These are phyloP conservation scores for Metacarcinus magister DNA, from an alignment of 2,888 invertebrate species.

Conservation along the genomic window DNA sequence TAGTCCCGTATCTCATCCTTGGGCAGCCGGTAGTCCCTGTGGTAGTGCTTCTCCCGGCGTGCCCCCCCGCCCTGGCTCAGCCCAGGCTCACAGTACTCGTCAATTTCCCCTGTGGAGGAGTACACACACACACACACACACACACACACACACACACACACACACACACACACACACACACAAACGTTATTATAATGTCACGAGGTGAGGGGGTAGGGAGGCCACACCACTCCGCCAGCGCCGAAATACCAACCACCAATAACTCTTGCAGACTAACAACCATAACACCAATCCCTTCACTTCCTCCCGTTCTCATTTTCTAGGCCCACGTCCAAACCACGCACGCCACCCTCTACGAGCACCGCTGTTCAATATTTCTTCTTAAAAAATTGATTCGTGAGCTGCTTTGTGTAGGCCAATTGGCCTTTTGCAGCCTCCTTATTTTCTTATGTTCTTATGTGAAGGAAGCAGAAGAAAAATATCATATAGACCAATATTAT, in stretches of 20 bases:
- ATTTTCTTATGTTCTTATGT: no score
- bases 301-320: not conserved
- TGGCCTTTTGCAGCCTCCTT: no score
- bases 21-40: conserved; percentile 86
- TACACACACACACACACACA: conserved; percentile 68
- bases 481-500: not conserved
- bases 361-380: not conserved
- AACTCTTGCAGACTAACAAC: not conserved
- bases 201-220: not conserved
- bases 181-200: conserved; percentile 33
- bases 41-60: conserved; percentile 85
- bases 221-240: conserved; percentile 53
- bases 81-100: conserved; percentile 86
- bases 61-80: conserved; percentile 71
- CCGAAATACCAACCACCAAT: conserved; percentile 32
- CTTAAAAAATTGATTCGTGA: not conserved
- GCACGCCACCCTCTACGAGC: conserved; percentile 50
- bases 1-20: conserved; percentile 83
- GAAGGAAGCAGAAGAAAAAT: not conserved
- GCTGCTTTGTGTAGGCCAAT: no score
- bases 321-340: conserved; percentile 60
- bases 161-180: conserved; percentile 45
- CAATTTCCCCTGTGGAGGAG: conserved; percentile 86
- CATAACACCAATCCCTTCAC: not conserved
- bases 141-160: conserved; percentile 55